Percentiles rank a stretch among this genome's conserved stretches.
Evolutionary conservation across 1,140 invertebrate species (phyloP).

Genomic region (Brachionus sp.): DNA sequence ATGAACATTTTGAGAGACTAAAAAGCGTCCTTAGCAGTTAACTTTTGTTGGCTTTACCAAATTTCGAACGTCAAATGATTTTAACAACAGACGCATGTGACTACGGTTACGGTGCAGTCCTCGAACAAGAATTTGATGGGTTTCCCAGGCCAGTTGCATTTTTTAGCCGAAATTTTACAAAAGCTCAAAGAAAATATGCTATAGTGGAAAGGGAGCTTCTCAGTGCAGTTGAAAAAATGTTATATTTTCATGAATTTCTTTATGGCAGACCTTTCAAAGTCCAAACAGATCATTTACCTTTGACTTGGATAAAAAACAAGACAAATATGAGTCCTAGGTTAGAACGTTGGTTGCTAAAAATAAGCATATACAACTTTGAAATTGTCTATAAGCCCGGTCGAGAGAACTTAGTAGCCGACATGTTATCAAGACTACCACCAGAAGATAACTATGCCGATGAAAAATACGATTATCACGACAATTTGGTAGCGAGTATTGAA

Average conservation of each 20-base stretch:
- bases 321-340: neutral
- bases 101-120: too few species aligned
- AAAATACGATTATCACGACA: too few species aligned
- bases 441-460: too few species aligned
- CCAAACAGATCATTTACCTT: neutral
- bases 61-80: neutral
- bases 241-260: neutral
- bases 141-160: neutral
- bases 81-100: too few species aligned
- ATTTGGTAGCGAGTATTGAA: too few species aligned
- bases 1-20: neutral
- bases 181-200: neutral
- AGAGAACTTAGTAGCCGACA: neutral
- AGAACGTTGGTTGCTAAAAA: neutral
- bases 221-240: neutral
- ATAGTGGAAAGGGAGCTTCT: neutral
- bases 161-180: too few species aligned
- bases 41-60: neutral
- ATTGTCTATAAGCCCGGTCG: neutral
- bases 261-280: neutral
- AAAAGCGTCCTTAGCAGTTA: neutral
- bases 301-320: neutral
- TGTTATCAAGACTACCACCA: neutral
- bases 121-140: neutral
- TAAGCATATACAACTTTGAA: neutral